Base-by-base conservation (phyloP, 2,797 vertebrate species). In the Phoeniculus purpureus region DNA sequence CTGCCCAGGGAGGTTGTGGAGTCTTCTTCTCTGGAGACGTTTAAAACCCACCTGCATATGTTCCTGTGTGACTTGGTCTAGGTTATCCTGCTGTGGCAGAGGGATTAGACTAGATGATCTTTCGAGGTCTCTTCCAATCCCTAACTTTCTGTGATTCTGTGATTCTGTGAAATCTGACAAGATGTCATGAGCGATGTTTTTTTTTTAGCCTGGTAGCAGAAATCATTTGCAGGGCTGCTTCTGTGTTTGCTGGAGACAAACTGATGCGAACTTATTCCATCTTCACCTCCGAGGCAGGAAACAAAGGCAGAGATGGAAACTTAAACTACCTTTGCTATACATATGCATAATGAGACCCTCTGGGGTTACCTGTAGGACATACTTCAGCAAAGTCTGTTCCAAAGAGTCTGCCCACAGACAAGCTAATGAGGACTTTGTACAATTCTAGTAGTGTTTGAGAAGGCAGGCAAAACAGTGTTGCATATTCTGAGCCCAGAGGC, bases 121-220 rank as follows among this genome's bases (percentile, higher is more conserved):
- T 37, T 37, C 37, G 37, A 37, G 37, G 37, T 37, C 37, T 12
- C 37, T 37, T 37, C 37, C 37, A 37, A 37, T 37, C 37, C 37
- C 37, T 37, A 12, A 37, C 12, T 8, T 37, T 37, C 37, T 37
- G 37, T 37, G 37, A 4, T 0, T 75, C 94, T n/a, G n/a, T n/a
- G 37, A 37, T 37, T 37, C 37, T 37, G 37, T 37, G 37, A 37
- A 72, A 54, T 10, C 15, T 54, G 76, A 60, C 23, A 60, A 64
- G 34, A 74, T 0, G 0, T n/a, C 50, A 18, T 18, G 31, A 80
- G 23, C 32, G 23, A 31, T 73, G n/a, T 3, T 17, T 62, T 65
- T 59, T 43, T 27, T 47, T 11, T 7, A 15, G 43, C 8, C 31
- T 1, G 1, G 14, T 47, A 81, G 45, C 34, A 65, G 40, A 43